Evolutionary conservation across 2,888 invertebrate genomes (phyloP).

Genomic region (Drosophila pseudotakahashii): DNA sequence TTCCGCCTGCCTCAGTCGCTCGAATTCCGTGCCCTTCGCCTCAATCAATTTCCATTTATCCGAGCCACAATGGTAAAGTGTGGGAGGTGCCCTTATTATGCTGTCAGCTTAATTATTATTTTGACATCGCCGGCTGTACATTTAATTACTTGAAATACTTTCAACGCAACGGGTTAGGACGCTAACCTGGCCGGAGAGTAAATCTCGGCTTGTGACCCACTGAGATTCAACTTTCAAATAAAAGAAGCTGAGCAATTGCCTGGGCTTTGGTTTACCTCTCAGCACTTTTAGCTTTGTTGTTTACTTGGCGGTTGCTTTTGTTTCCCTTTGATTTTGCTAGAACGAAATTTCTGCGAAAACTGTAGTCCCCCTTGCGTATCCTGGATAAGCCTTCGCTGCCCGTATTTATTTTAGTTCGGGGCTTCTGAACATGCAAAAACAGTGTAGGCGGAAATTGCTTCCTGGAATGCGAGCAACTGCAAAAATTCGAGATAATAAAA

Average conservation of each 20-base stretch:
- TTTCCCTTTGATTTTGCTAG: slow-evolving; percentile 47
- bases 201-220: slow-evolving; percentile 1
- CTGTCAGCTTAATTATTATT: slow-evolving; percentile 74
- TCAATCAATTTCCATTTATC: slow-evolving; percentile 60
- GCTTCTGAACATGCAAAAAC: slow-evolving; percentile 3
- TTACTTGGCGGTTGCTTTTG: slow-evolving; percentile 66
- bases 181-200: slow-evolving; percentile 1
- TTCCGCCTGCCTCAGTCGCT: slow-evolving; percentile 28
- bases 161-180: slow-evolving; percentile 36
- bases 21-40: slow-evolving; percentile 9
- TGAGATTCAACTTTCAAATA: slow-evolving; percentile 4
- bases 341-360: slow-evolving; percentile 33
- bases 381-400: slow-evolving; percentile 40
- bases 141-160: slow-evolving; percentile 72
- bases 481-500: slow-evolving; percentile 2
- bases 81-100: slow-evolving; percentile 56
- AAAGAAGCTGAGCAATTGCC: slow-evolving; percentile 45
- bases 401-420: slow-evolving; percentile 45
- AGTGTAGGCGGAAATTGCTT: slow-evolving; percentile 3
- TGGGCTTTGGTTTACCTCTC: slow-evolving; percentile 31
- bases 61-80: slow-evolving; percentile 6
- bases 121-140: slow-evolving; percentile 62
- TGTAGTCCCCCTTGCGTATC: slow-evolving; percentile 26
- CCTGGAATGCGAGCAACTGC: slow-evolving; percentile 11
- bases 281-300: slow-evolving; percentile 45